Evolutionary conservation across 2,888 invertebrate genomes (phyloP), one percentile per base, ranked within the genome.

Genomic region (Scaptomyza tumidula): DNA sequence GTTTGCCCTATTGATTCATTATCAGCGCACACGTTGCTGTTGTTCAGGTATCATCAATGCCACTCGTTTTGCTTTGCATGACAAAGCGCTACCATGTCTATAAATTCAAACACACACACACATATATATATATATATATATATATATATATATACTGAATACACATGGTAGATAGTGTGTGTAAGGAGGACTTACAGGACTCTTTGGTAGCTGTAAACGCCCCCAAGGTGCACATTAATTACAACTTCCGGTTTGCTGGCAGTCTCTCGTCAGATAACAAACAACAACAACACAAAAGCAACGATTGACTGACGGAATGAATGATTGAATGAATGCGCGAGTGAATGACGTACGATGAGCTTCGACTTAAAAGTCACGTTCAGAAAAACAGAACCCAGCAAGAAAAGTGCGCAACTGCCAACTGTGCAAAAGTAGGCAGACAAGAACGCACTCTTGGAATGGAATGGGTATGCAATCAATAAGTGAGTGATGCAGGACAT

Each of bases 221-320:
- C 86, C 85, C 79, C 78, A 52, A 78, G 86, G 85, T 74, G 67
- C 82, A 69, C 88, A 88, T 85, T 85, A 85, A 85, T 85, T 85
- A 87, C 86, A 76, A 88, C 84, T 87, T 85, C 84, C 87, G 83
- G 86, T 63, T 65, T 61, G 64, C 62, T 68, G 63, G 60, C 59
- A 72, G 59, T 50, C 43, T 58, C 54, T 58, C 54, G 60, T 59
- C 69, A 63, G 75, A 74, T 78, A 70, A 62, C 62, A 58, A 48
- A 31, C 16, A 41, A 41, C 16, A 41, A 41, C 16, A 43, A 29
- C 41, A 44, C 45, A 46, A 61, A 68, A 55, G n/a, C 63, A 27
- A 75, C 80, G 84, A 86, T 86, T 88, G 86, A 83, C 77, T 74
- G 86, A 65, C 71, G 64, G 61, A 67, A 41, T 14, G 46, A 54